phyloP scores from a whole-genome alignment of 2,888 invertebrate genomes.

The Merodon equestris region DNA sequence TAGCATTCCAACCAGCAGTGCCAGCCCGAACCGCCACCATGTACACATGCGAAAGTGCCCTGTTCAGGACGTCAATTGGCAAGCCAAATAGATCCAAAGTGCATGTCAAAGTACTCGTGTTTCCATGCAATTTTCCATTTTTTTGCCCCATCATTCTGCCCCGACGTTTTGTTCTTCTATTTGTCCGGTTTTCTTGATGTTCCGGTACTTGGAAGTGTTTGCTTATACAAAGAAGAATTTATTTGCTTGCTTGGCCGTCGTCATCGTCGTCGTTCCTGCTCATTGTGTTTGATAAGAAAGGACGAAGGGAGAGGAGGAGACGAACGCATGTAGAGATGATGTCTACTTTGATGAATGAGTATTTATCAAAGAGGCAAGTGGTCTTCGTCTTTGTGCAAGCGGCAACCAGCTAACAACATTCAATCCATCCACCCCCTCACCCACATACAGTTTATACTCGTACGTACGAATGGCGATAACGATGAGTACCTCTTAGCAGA shows the following conservation, averaged over 20 bases:
- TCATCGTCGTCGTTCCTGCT: neutral
- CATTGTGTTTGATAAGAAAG: too few relatives aligned
- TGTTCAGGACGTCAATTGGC: conserved; percentile 29
- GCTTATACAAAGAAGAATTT: conserved; percentile 39
- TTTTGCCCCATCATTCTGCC: neutral
- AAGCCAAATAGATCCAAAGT: conserved; percentile 46
- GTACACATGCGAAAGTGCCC: too few relatives aligned
- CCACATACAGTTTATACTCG: conserved; percentile 35
- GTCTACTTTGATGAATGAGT: conserved; percentile 48
- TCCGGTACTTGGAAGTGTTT: conserved; percentile 19
- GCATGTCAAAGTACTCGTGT: conserved; percentile 39
- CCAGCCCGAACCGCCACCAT: too few relatives aligned
- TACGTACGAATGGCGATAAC: conserved; percentile 26
- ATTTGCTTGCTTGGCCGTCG: conserved; percentile 31
- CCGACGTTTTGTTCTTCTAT: conserved; percentile 7
- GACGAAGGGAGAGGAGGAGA: too few relatives aligned
- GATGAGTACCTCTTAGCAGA: conserved; percentile 28
- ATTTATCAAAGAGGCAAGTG: conserved; percentile 55
- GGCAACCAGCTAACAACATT: conserved; percentile 6
- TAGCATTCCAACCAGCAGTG: too few relatives aligned
- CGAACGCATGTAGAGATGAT: conserved; percentile 23
- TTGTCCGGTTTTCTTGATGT: conserved; percentile 41
- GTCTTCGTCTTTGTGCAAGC: conserved; percentile 24
- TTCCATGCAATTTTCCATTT: conserved; percentile 51
- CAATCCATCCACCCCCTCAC: neutral